Base-by-base conservation (phyloP, 2,888 invertebrate genomes). In the Pyrrhosoma nymphula region DNA sequence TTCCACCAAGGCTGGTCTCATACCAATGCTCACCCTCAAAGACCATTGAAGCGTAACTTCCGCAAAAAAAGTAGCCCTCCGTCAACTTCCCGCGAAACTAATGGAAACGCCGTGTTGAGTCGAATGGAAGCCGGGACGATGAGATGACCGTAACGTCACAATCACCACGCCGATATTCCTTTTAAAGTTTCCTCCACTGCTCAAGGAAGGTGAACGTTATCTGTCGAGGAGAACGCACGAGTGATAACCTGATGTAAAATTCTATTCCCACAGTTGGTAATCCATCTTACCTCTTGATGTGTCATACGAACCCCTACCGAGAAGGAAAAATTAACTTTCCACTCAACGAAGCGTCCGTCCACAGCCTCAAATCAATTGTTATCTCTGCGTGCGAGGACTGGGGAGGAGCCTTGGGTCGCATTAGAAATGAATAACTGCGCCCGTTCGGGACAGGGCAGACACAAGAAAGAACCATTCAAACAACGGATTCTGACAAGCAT, bases 1-100 rank as follows among this genome's bases (percentile, higher is more conserved):
- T 82, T 26, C 30, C 82, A 16, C 12, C 82, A 35, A 35, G 35
- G 14, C 14, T 82, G 23, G 82, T 82, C 82, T 82, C 35, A 82
- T 35, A 82, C 82, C 35, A 82, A 4, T 82, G 82, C 82, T 82
- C 82, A 35, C 82, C 82, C 82, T 26, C 6, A 82, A 82, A 82
- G 82, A 82, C 35, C 35, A 35, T 82, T 82, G 26, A 82, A 82
- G 82, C 82, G 82, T 82, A 82, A 82, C 82, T 35, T 82, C 35
- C 35, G 82, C 82, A 82, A 8, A 35, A 82, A 82, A 35, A 30
- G 6, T 14, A 35, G 0, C 82, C 82, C 82, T 82, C 35, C 35
- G 35, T 16, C 82, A 35, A 35, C 82, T 35, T 35, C 82, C 69
- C 69, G 69, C n/a, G 18, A 23, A 69, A 69, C 69, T 6, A 82